phyloP scores from a whole-genome alignment of 2,113 vertebrate species.

The Nyctereutes procyonoides region DNA sequence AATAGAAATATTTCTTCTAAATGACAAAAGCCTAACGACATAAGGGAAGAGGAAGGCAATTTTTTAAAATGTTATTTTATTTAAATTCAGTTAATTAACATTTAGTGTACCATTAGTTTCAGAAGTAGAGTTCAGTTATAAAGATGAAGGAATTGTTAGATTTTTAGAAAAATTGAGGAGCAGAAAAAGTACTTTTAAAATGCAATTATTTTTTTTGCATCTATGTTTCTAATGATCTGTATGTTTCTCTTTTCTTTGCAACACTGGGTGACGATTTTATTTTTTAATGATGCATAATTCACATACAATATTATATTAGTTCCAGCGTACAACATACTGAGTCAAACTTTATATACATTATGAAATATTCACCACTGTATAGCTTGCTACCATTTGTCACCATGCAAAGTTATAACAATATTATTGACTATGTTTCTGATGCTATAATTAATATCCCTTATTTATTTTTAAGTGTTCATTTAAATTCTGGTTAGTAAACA shows the following conservation, averaged over 20 bases:
- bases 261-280: background rate
- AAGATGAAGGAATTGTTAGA: too few species aligned
- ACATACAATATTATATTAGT: background rate
- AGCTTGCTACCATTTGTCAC: background rate
- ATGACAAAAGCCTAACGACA: background rate
- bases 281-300: background rate
- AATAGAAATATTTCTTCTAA: background rate
- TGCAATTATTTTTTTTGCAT: background rate
- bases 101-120: too few species aligned
- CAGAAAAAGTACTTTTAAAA: background rate
- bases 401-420: background rate
- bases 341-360: background rate
- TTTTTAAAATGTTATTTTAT: background rate
- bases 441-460: background rate
- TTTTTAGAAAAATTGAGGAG: background rate
- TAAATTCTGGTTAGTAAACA: background rate
- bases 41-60: background rate
- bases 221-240: background rate
- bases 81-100: too few species aligned
- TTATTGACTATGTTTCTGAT: background rate
- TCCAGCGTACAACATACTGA: background rate
- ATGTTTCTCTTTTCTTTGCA: background rate
- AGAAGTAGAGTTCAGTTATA: too few species aligned
- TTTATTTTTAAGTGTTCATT: background rate
- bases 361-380: background rate